These are phyloP conservation scores for Saguinus imperator DNA, from an alignment of 2,113 vertebrate genomes.

Conservation along the genomic window DNA sequence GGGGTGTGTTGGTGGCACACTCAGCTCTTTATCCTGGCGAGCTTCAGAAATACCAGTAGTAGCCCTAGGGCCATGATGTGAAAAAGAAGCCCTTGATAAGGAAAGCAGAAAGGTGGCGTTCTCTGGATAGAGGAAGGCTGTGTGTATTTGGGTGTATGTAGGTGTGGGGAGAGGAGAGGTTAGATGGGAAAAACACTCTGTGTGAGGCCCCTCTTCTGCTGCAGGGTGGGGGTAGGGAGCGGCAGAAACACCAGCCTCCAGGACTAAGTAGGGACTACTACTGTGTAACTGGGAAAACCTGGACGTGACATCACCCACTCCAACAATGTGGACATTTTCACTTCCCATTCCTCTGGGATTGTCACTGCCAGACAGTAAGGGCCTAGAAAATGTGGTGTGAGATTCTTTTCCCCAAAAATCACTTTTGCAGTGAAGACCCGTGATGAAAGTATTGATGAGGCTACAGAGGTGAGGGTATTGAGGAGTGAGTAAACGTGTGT, in stretches of 20 bases:
- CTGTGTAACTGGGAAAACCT: neutral
- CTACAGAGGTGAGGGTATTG: neutral
- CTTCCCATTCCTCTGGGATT: slow-evolving; percentile 21
- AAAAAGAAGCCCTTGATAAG: neutral
- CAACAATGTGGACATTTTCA: slow-evolving; percentile 18
- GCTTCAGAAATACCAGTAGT: neutral
- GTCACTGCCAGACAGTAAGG: slow-evolving; percentile 28
- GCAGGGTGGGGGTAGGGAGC: fast-evolving
- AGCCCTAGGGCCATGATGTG: neutral
- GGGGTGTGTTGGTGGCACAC: neutral
- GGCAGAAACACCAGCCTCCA: neutral
- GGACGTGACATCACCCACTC: slow-evolving; percentile 28
- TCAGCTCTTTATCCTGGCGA: neutral
- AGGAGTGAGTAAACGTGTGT: too few relatives aligned
- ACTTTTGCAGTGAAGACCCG: slow-evolving; percentile 59
- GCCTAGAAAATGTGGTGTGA: slow-evolving; percentile 64
- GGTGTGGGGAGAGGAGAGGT: neutral
- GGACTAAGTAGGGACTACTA: neutral
- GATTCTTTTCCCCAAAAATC: slow-evolving; percentile 39
- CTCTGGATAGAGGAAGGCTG: neutral
- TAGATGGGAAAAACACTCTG: neutral
- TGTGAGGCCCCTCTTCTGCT: neutral
- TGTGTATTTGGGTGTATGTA: neutral
- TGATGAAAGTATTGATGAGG: slow-evolving; percentile 18
- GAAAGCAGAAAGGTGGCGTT: neutral